Evolutionary conservation across 1,140 invertebrate species (phyloP), one percentile per base, ranked within the genome.

Genomic region (Sinella curviseta): DNA sequence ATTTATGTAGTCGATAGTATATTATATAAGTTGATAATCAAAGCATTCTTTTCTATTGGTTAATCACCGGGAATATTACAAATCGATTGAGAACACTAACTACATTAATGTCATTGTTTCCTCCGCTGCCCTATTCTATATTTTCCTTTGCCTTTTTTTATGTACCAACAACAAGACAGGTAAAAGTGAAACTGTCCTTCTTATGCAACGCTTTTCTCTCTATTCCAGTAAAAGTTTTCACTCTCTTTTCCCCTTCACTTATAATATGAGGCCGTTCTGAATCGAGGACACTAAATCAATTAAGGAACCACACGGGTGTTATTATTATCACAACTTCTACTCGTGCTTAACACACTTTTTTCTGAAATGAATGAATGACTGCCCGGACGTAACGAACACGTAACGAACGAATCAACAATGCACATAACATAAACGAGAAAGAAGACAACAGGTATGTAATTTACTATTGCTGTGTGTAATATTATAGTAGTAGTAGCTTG

Each of bases 31-130:
- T n/a, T n/a, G n/a, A n/a, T n/a, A n/a, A n/a, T n/a, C n/a, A n/a
- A n/a, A n/a, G n/a, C n/a, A n/a, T n/a, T n/a, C 57, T 26, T 26
- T 65, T 65, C 57, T 65, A 65, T 65, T 65, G 57, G 57, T 26
- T 65, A 17, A n/a, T 65, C 57, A 65, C 57, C 57, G 57, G 57
- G 14, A 65, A 14, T 48, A 48, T 48, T 48, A 48, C 39, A 48
- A 48, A 48, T 48, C 39, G 20, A 48, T 48, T 48, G 8, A 48
- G 39, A 20, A 48, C 39, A 48, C 39, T 48, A 48, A 48, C 39
- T 48, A 48, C 39, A 48, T 48, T 48, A 8, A 8, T 48, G 39
- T 48, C 39, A 48, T 48, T 48, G 8, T 48, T 48, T 48, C 39
- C 39, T 20, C 39, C 20, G 39, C 39, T 8, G 39, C 39, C 20